phyloP scores from a whole-genome alignment of 2,113 vertebrate genomes.

The Phylloscopus whistleri region DNA sequence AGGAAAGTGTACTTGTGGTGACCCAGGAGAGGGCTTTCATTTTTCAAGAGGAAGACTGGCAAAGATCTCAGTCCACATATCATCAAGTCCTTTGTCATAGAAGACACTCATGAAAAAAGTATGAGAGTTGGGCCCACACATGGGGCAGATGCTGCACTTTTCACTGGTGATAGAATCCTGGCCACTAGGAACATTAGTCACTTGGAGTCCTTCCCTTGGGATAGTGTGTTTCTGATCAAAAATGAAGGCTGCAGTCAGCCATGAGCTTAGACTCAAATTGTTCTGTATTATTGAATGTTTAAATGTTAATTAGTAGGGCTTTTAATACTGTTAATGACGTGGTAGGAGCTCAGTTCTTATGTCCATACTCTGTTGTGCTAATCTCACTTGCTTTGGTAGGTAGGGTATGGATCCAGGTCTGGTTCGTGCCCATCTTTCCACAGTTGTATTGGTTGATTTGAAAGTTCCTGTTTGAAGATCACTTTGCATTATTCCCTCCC shows the following conservation, averaged over 20 bases:
- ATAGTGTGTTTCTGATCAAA: conserved; percentile 4
- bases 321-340: neutral
- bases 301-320: neutral
- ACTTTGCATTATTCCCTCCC: neutral
- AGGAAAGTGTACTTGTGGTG: neutral
- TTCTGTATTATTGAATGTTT: neutral
- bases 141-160: conserved; percentile 26
- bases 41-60: neutral
- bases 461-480: neutral
- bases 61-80: neutral
- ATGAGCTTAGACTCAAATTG: neutral
- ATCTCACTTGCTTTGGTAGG: neutral
- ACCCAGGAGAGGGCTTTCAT: neutral
- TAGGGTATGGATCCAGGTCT: neutral
- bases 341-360: neutral
- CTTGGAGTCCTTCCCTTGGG: neutral
- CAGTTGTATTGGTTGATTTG: neutral
- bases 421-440: neutral
- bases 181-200: neutral
- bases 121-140: neutral
- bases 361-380: neutral
- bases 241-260: neutral
- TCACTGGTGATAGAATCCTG: conserved; percentile 10
- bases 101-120: neutral
- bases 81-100: neutral